Evolutionary conservation across 2,797 vertebrate genomes (phyloP), one percentile per base, ranked within the genome.

Genomic region (Uromys caudimaculatus): DNA sequence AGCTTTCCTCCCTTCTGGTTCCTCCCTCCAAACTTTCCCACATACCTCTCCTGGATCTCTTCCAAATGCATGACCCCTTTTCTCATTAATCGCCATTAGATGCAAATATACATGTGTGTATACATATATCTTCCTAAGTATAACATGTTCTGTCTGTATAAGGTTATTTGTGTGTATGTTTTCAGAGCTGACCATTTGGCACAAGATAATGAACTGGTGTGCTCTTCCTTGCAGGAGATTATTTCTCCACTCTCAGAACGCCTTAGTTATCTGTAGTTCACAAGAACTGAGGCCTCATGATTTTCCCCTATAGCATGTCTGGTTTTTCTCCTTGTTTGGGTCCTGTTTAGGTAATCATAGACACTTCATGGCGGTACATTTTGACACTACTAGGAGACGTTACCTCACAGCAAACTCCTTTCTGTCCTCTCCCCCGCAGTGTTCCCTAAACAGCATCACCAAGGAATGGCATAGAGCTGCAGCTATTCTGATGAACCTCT

Each of bases 391-490:
- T 32, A 62, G 9, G 16, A 60, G 81, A 29, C 38, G 29, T 0
- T 24, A 38, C 4, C 79, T 83, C 56, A 29, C 3, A 4, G 79
- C 14, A 41, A 44, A 60, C 16, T 44, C 38, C 79, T 62, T 44
- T 62, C 38, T 29, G 38, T 8, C 38, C 27, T 62, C 10, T 44
- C 38, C 29, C 27, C 38, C 62, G 81, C 81, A 62, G 19, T 29
- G 81, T 32, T 62, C 38, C 16, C 58, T 32, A 14, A 29, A 93
- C 88, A 17, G 9, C 92, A 94, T 88, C 89, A 95, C 76, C 94
- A 93, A 86, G 17, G 27, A 52, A 23, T 41, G 16, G 16, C 44
- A 50, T 21, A 92, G 13, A 73, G 1, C 44, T 81, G 91, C 10
- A 47, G 47, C 62, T 73, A 21, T 56, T 41, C 6, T 44, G 10